Base-by-base conservation (phyloP, 2,888 invertebrate species). In the Trichopoda pennipes region DNA sequence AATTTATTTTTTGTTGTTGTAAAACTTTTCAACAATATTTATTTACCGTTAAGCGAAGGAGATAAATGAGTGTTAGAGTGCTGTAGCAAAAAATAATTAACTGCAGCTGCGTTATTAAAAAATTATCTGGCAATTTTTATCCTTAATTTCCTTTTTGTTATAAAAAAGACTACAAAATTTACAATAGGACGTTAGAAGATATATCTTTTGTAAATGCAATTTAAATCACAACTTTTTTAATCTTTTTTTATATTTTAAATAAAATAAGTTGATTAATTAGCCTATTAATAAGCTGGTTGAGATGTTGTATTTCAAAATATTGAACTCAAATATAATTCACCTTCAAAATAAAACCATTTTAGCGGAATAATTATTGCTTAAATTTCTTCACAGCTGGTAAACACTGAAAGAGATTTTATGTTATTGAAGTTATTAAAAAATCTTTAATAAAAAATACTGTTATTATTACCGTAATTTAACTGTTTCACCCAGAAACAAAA, bases 71-170 rank as follows among this genome's bases (percentile, higher is more conserved):
- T 49, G 53, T 64, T 74, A 78, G 32, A 69, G 47, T 53, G 38
- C 12, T 38, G 38, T 12, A 58, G 38, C 68, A 35, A 58, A 77
- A 60, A 53, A 78, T 78, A 78, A 81, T 81, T 81, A 78, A 78
- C 78, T 75, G 78, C 81, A 81, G 78, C 74, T 81, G 81, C 70
- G 78, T 56, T 68, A 53, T 58, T 53, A 69, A 81, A 55, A 69
- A 81, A 73, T 77, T 68, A 49, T 58, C 51, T 56, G 66, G 14
- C 14, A 68, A 19, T 73, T 53, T 38, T 73, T 10, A 17, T 49
- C 9, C 47, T 17, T n/a, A 1, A 10, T 16, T 6, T n/a, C 9
- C 28, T 21, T 51, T 42, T 44, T 49, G 10, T 53, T 72, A 64
- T 28, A 56, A 21, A 47, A 47, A 53, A 38, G 28, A 19, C 42